Evolutionary conservation across 2,888 invertebrate species (phyloP), one percentile per base, ranked within the genome.

Genomic region (Anarsia innoxiella): DNA sequence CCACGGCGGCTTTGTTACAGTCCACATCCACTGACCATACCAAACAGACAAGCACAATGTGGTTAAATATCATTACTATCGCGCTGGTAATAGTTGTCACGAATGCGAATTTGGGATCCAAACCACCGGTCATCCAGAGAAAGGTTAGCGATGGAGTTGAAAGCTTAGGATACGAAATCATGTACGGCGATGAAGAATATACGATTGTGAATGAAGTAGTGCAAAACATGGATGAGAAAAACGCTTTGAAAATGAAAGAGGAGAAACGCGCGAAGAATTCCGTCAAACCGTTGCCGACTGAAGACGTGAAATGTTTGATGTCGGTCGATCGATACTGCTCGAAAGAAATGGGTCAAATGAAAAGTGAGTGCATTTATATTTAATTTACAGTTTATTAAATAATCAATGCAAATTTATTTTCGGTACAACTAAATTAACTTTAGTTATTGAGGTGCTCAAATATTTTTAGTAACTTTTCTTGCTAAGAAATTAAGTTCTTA

Each of bases 291-390:
- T 40, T 84, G 40, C 61, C 70, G 0, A 49, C 69, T 2, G 49
- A 55, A 30, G 83, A 83, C 32, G 78, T 84, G 3, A 84, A 83
- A 51, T 84, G 84, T 30, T 50, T 84, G 49, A 79, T 82, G 76
- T 83, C 83, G 0, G 71, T 69, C 2, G 75, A 83, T 36, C 57
- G 58, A 23, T 69, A 80, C 41, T 84, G 84, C 44, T 66, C 74
- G 0, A 66, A 59, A 41, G 53, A 70, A 25, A 83, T 83, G 83
- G 53, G 59, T 10, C 49, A 59, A 44, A 64, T 73, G 26, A 84
- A 84, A 67, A 66, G 84, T 84, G 53, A 72, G 76, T 65, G 8
- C 12, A 4, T 30, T 30, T 2, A 25, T n/a, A n/a, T n/a, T n/a
- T n/a, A n/a, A n/a, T n/a, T n/a, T n/a, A n/a, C n/a, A n/a, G n/a